These are phyloP conservation scores for Rutpela maculata DNA, from an alignment of 2,888 invertebrate genomes.

Conservation along the genomic window DNA sequence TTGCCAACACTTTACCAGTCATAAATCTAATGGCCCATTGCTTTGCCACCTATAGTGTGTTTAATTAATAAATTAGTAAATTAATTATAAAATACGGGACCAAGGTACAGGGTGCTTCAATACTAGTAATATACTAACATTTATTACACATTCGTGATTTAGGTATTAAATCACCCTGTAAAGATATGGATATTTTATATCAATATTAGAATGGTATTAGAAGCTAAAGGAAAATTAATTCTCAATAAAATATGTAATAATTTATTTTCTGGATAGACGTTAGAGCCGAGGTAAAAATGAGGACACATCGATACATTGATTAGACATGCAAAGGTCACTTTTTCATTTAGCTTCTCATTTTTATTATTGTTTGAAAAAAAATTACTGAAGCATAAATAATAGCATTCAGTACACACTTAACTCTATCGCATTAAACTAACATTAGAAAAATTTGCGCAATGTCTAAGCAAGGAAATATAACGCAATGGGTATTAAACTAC, in stretches of 20 bases:
- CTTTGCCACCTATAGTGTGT: too few species aligned
- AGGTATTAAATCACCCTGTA: background rate
- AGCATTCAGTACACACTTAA: background rate
- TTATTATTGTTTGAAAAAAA: conserved; percentile 12
- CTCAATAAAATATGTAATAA: conserved; percentile 1
- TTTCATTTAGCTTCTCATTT: conserved; percentile 16
- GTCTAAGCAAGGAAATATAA: background rate
- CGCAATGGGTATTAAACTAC: background rate
- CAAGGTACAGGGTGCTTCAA: too few species aligned
- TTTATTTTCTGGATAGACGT: background rate
- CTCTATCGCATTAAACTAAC: background rate
- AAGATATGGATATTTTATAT: background rate
- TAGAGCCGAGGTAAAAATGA: background rate
- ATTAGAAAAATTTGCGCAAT: background rate
- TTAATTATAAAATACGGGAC: too few species aligned
- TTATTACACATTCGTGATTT: background rate
- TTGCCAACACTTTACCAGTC: too few species aligned
- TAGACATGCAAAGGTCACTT: conserved; percentile 18
- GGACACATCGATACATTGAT: conserved; percentile 30
- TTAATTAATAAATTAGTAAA: too few species aligned
- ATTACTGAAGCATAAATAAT: background rate
- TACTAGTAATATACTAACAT: too few species aligned
- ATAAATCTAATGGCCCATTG: too few species aligned
- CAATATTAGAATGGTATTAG: background rate
- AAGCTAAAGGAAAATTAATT: background rate